phyloP scores from a whole-genome alignment of 2,888 invertebrate genomes.

The Aspidiotus destructor region DNA sequence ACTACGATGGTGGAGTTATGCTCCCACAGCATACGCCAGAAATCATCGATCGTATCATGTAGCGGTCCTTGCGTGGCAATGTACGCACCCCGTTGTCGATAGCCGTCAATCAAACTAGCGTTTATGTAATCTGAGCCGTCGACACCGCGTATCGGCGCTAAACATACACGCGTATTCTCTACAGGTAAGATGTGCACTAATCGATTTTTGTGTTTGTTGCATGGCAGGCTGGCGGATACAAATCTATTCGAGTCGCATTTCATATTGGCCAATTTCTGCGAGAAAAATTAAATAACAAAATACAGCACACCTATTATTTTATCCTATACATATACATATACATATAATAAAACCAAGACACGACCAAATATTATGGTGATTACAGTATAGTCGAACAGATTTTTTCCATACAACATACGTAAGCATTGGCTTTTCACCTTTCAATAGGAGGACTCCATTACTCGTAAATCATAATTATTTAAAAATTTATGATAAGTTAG shows the following conservation, averaged over 20 bases:
- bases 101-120: slow-evolving; percentile 95
- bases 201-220: slow-evolving; percentile 97
- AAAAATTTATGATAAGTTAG: no score
- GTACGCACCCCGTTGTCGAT: slow-evolving; percentile 66
- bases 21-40: slow-evolving; percentile 99
- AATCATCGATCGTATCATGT: slow-evolving; percentile 92
- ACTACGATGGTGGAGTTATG: slow-evolving; percentile 98
- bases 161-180: slow-evolving; percentile 86
- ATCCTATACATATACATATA: no score
- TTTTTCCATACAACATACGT: no score
- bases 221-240: slow-evolving; percentile 88
- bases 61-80: slow-evolving; percentile 99
- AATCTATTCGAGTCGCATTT: slow-evolving; percentile 83
- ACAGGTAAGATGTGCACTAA: slow-evolving; percentile 95
- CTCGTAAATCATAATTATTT: no score
- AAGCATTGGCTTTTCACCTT: no score
- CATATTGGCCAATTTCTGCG: slow-evolving; percentile 78
- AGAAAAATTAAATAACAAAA: no score
- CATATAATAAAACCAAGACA: no score
- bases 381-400: no score
- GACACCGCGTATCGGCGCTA: slow-evolving; percentile 70
- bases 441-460: no score
- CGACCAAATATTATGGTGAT: no score
- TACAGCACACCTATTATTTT: no score
- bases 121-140: slow-evolving; percentile 98